phyloP scores from a whole-genome alignment of 1,140 invertebrate species.

The Bombus haemorrhoidalis region DNA sequence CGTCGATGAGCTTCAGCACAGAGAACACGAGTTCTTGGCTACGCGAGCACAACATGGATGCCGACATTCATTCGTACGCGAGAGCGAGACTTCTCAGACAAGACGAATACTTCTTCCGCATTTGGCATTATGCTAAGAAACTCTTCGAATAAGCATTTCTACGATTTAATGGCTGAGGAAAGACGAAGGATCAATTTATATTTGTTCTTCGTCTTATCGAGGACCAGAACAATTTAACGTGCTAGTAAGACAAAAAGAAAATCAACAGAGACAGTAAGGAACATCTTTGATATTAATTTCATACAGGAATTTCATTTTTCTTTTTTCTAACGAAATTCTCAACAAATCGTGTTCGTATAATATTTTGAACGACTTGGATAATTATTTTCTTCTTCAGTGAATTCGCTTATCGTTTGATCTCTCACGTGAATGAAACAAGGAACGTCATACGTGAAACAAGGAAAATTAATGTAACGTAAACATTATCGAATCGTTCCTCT shows the following conservation, averaged over 20 bases:
- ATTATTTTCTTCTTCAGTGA: slow-evolving; percentile 15
- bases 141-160: slow-evolving; percentile 88
- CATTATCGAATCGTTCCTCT: slow-evolving; percentile 31
- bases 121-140: slow-evolving; percentile 93
- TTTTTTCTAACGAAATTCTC: neutral
- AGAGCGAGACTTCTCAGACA: slow-evolving; percentile 90
- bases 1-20: slow-evolving; percentile 90
- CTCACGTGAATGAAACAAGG: neutral
- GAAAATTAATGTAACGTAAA: neutral
- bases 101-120: slow-evolving; percentile 97
- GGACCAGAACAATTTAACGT: slow-evolving; percentile 31
- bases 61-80: slow-evolving; percentile 94
- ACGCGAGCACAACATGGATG: slow-evolving; percentile 95
- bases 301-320: neutral
- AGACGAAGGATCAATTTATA: neutral
- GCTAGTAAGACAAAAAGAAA: slow-evolving; percentile 27
- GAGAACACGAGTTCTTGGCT: slow-evolving; percentile 97
- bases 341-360: neutral
- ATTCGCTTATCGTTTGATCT: slow-evolving; percentile 15
- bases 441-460: too few relatives aligned
- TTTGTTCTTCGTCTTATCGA: slow-evolving; percentile 12
- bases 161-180: slow-evolving; percentile 6
- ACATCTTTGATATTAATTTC: slow-evolving; percentile 36
- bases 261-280: slow-evolving; percentile 10
- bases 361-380: neutral